Conservation (phyloP, 2,888 invertebrate species). For the Pyrrhosoma nymphula region DNA sequence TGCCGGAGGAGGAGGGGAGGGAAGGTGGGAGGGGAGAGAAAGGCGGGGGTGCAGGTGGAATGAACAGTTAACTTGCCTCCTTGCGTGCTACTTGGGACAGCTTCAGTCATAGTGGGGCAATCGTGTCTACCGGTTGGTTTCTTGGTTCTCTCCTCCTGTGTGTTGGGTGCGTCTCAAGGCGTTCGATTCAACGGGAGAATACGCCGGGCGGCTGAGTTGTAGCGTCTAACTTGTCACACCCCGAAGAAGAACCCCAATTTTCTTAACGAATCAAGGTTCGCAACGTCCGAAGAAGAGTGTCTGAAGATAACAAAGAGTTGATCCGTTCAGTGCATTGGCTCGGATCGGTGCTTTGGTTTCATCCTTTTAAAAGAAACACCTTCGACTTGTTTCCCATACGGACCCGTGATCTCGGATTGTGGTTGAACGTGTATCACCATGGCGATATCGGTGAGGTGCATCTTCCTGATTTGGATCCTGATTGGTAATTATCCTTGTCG, state of each 20-base stretch:
- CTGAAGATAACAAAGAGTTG: too few species aligned
- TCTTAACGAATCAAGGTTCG: too few species aligned
- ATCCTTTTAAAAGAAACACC: neutral
- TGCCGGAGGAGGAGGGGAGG: neutral
- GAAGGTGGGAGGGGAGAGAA: neutral
- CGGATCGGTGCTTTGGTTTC: neutral
- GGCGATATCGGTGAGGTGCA: neutral
- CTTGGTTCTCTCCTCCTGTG: neutral
- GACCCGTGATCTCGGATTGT: neutral
- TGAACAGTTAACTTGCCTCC: constrained; percentile 27
- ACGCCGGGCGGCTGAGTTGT: too few species aligned
- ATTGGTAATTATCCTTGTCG: neutral
- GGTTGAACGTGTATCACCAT: neutral
- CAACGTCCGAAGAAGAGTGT: too few species aligned
- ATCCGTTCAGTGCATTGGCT: constrained; percentile 16
- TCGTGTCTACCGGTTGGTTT: neutral
- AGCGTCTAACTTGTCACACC: too few species aligned
- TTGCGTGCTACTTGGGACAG: constrained; percentile 20
- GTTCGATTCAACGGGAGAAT: too few species aligned
- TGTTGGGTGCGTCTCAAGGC: too few species aligned
- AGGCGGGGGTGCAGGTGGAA: neutral
- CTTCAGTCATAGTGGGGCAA: constrained; percentile 5
- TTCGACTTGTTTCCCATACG: neutral
- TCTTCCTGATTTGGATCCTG: neutral
- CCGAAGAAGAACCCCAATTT: too few species aligned